Percentiles rank a stretch among this genome's conserved stretches.
Conservation (phyloP, 1,140 invertebrate species). For the Neoseiulus cucumeris region DNA sequence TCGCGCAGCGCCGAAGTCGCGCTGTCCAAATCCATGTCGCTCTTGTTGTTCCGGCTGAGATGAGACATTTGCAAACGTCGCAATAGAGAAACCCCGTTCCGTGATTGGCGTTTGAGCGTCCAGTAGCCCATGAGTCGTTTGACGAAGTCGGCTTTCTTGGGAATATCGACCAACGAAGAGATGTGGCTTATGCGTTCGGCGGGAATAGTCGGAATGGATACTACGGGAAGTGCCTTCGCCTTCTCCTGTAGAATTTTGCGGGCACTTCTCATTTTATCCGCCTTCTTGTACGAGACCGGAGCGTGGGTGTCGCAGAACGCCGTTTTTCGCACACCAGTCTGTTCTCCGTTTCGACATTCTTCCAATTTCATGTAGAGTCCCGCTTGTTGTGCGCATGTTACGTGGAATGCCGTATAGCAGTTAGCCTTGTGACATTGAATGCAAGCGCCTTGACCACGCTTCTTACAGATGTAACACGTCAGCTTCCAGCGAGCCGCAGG, state of each 20-base stretch:
- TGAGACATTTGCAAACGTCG: conserved; percentile 52
- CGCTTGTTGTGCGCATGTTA: conserved; percentile 92
- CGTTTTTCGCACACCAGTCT: conserved; percentile 65
- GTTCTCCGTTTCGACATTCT: conserved; percentile 42
- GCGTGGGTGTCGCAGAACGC: conserved; percentile 89
- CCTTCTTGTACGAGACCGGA: conserved; percentile 36
- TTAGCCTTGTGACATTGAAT: conserved; percentile 93
- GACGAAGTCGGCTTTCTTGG: conserved; percentile 63
- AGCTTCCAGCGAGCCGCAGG: conserved; percentile 83
- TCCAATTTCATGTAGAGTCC: conserved; percentile 91
- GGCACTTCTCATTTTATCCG: conserved; percentile 52
- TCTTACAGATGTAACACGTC: conserved; percentile 88
- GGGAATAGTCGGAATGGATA: conserved; percentile 81
- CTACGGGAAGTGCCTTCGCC: conserved; percentile 64
- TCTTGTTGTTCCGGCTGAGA: conserved; percentile 20
- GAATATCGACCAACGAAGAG: conserved; percentile 41
- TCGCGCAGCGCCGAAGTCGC: conserved; percentile 37
- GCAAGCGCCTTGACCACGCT: conserved; percentile 76
- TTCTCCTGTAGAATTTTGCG: conserved; percentile 60
- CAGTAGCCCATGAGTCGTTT: conserved; percentile 66
- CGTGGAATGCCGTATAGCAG: conserved; percentile 93
- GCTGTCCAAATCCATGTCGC: conserved; percentile 16
- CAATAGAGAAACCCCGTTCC: conserved; percentile 85
- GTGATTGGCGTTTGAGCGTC: conserved; percentile 80
- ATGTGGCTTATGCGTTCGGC: conserved; percentile 65